Evolutionary conservation across 2,888 invertebrate species (phyloP), one percentile per base, ranked within the genome.

Genomic region (Gari tellinella): DNA sequence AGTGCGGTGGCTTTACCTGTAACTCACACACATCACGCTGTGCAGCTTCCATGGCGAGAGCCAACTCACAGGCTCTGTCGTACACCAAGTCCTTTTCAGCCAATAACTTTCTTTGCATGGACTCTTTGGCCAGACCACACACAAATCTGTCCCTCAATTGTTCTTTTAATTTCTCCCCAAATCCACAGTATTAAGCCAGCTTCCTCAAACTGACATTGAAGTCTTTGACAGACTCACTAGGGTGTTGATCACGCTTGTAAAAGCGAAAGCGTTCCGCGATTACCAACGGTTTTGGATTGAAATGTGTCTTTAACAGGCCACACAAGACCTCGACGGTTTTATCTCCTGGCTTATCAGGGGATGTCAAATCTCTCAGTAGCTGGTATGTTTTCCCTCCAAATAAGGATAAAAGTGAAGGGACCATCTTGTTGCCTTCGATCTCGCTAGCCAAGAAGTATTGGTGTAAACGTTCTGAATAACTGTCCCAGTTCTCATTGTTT

Each of bases 211-310:
- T 62, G 5, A 68, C 57, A 23, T 79, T 55, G 45, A 72, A 80
- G 3, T 67, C 52, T 25, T 40, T 52, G 0, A 72, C 65, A 1
- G 52, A 53, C 49, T 82, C 74, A 48, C 64, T 74, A 17, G 46
- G 19, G 12, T 45, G 23, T 38, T 78, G 78, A 31, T 77, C 72
- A 5, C 77, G 12, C 19, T 77, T 80, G 51, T 75, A 51, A 46
- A 81, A 82, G 0, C 72, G 43, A 60, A 79, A 78, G 2, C 72
- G 31, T 57, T 78, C 68, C 0, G 79, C 75, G 1, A 76, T 78
- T 12, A 64, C 37, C 4, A 69, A 21, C 0, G 80, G 70, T 53
- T 75, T 70, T 12, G 75, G 80, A 19, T 41, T 72, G 15, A 67
- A 68, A 45, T 80, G 77, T 1, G 55, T 40, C 4, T 38, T 21